These are phyloP conservation scores for Archaeoteleia sp. DNA, from an alignment of 2,888 invertebrate species.

Conservation along the genomic window DNA sequence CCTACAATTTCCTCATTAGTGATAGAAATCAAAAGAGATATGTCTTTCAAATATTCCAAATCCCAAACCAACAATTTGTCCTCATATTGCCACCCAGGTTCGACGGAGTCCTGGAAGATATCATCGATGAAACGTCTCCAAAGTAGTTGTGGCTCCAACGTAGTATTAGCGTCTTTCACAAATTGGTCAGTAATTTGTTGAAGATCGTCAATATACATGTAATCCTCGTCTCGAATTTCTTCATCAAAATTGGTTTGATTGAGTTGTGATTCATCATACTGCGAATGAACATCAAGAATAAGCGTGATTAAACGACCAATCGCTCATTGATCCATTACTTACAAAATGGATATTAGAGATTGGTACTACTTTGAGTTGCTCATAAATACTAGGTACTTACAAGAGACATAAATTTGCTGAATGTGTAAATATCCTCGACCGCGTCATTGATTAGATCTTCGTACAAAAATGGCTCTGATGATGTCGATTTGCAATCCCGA, in stretches of 20 bases:
- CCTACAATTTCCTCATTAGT: slow-evolving; percentile 57
- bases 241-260: too few relatives aligned
- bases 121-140: slow-evolving; percentile 82
- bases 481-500: slow-evolving; percentile 58
- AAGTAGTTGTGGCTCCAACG: slow-evolving; percentile 76
- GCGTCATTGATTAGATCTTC: slow-evolving; percentile 59
- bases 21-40: slow-evolving; percentile 78
- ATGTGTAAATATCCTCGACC: slow-evolving; percentile 56
- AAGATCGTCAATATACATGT: too few relatives aligned
- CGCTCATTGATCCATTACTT: too few relatives aligned
- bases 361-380: too few relatives aligned
- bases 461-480: slow-evolving; percentile 45
- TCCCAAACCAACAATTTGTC: slow-evolving; percentile 80
- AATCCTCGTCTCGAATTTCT: too few relatives aligned
- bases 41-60: slow-evolving; percentile 79
- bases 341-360: too few relatives aligned
- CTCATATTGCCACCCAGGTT: slow-evolving; percentile 60
- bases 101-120: slow-evolving; percentile 77
- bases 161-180: slow-evolving; percentile 74
- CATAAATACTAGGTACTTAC: too few relatives aligned
- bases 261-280: too few relatives aligned
- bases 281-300: too few relatives aligned
- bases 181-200: slow-evolving; percentile 80
- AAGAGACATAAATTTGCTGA: slow-evolving; percentile 29
- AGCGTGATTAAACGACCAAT: too few relatives aligned